Percentiles rank a stretch among this genome's conserved stretches.
phyloP scores from a whole-genome alignment of 2,113 vertebrate genomes.

The Oncorhynchus gorbuscha region DNA sequence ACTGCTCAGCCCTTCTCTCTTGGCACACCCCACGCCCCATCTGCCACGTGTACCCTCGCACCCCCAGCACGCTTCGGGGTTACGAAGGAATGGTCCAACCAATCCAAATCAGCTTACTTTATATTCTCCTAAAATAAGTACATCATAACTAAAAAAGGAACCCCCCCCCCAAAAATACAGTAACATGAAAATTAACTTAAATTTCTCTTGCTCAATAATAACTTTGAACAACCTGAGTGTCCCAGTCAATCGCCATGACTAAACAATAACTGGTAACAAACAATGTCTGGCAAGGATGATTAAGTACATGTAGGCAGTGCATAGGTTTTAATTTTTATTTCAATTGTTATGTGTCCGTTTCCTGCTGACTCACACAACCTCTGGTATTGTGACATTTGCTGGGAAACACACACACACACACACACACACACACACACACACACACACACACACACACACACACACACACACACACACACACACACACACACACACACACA shows the following conservation, averaged over 20 bases:
- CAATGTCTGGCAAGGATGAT: background rate
- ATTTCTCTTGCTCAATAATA: background rate
- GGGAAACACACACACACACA: background rate
- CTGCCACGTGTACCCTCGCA: slow-evolving; percentile 55
- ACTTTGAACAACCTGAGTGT: background rate
- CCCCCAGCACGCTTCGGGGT: background rate
- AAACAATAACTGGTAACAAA: background rate
- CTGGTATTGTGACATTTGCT: background rate
- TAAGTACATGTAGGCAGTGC: background rate
- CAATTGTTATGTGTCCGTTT: background rate
- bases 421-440: background rate
- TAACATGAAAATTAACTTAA: background rate
- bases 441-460: too few species aligned
- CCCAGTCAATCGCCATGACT: background rate
- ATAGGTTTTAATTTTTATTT: too few species aligned
- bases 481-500: background rate
- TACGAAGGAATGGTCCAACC: background rate
- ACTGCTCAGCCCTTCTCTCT: background rate
- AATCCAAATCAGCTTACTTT: too few species aligned
- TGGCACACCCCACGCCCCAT: slow-evolving; percentile 33
- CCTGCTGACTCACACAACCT: background rate
- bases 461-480: too few species aligned
- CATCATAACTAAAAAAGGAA: too few species aligned
- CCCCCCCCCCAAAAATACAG: background rate
- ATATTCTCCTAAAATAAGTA: too few species aligned